Conservation (phyloP, 2,888 invertebrate species). For the Pedicia rivosa region DNA sequence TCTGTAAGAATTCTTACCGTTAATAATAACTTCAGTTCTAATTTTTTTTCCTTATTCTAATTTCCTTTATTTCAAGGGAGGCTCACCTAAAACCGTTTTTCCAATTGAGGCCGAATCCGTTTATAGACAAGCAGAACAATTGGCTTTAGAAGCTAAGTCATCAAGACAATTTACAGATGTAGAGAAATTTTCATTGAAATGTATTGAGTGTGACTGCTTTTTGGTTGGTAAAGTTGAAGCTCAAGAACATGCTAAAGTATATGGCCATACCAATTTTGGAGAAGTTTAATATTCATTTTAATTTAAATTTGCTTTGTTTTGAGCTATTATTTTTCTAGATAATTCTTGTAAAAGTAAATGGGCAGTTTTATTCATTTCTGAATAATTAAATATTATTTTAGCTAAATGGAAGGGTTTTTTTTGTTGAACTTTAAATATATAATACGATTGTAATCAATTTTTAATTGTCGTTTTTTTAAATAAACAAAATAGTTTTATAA, state of each 20-base stretch:
- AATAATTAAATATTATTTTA: no score
- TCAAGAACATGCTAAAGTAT: constrained; percentile 67
- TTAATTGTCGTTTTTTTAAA: no score
- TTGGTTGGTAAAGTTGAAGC: constrained; percentile 71
- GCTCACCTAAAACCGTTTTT: constrained; percentile 63
- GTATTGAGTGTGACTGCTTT: constrained; percentile 60
- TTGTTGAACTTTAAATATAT: no score
- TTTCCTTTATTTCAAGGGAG: constrained; percentile 37
- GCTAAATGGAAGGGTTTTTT: no score
- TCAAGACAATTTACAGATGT: constrained; percentile 84
- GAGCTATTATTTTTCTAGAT: no score
- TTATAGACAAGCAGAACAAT: constrained; percentile 62
- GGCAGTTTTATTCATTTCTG: no score
- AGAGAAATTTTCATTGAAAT: constrained; percentile 69
- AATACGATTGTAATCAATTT: no score
- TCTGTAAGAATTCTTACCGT: constrained; percentile 40
- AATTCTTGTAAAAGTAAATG: no score
- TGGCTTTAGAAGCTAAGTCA: constrained; percentile 77
- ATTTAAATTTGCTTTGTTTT: no score
- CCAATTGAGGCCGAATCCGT: constrained; percentile 54
- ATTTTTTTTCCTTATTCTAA: constrained; percentile 6
- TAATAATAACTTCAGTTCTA: neutral
- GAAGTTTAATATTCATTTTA: constrained; percentile 62
- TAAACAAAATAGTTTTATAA: no score
- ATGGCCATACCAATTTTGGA: constrained; percentile 67